Base-by-base conservation (phyloP, 2,113 vertebrate genomes). In the Gymnocephalus cernua region DNA sequence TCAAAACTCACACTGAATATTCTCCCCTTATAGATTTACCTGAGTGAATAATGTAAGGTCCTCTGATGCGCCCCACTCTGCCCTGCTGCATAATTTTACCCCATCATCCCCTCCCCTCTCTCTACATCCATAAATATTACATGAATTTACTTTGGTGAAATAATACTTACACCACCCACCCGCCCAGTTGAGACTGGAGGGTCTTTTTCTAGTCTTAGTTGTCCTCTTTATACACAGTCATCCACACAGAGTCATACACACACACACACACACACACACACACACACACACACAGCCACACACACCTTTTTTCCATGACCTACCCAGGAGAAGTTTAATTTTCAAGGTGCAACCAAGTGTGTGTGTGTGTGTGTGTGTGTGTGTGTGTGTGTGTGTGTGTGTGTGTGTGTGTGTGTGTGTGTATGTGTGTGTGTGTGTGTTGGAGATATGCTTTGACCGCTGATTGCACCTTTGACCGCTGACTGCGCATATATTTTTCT, bases 91-190 rank as follows among this genome's bases (percentile, higher is more conserved):
- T 91, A 70, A 88, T 92, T 80, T 77, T 75, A 58, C 50, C 80
- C 51, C 64, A 53, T 65, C 2, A 51, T 58, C 47, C 12, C 62
- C 53, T 68, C 35, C 76, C 59, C 66, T 10, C 80, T 47, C 85
- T 86, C 90, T 83, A 81, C 71, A 80, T 80, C 74, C 51, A 90
- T 93, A 73, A 91, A 94, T 93, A 92, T 91, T 90, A 83, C 74
- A 93, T 89, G 83, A 87, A 91, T 93, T 92, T 89, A 90, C 91
- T 93, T 92, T 92, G 67, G 84, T 77, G 47, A 88, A 89, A 89
- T 88, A 86, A 83, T 72, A 86, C 67, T 53, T 79, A 84, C 83
- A 85, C 80, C 67, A 76, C 45, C 80, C 54, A 29, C 29, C 27
- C 2, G 12, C 54, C 51, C 47, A 57, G 32, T 79, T 83, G 71